Base-by-base conservation (phyloP, 92 coral and sea anemone genomes). In the Epizoanthus illoricatus region DNA sequence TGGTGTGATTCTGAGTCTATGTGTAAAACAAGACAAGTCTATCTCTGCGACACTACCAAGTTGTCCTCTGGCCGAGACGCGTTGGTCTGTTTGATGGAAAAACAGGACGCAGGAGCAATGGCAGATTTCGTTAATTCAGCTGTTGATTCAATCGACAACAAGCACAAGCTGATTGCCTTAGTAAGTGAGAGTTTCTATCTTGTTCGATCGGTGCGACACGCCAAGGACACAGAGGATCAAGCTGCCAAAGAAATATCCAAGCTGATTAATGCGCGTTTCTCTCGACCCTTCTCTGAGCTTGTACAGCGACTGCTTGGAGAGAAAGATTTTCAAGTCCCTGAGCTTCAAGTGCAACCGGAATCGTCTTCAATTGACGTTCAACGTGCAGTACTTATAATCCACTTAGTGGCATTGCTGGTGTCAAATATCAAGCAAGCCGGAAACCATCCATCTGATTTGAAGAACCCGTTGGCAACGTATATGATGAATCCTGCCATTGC, bases 171-270 rank as follows among this genome's bases (percentile, higher is more conserved):
- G 76, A 89, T 94, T 36, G 92, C 90, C 16, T 79, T 88, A 40
- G 62, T 91, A 28, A 64, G 69, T 12, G 90, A 93, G 70, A 73
- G 81, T 84, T 86, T 97, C 84, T 93, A 88, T 75, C 78, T 91
- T 0, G 87, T 90, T 71, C 94, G 94, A 65, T 92, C 99, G 2
- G 69, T 65, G 58, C 89, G 94, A 12, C 62, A 69, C 70, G 65
- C 87, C 58, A 88, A 86, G 81, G 97, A 91, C 84, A 92, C 90
- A 24, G 99, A 97, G 43, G 90, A 87, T 66, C 88, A 86, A 59
- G 91, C 81, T 19, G 91, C 87, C 5, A 78, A 79, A 28, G 86
- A 83, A 59, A 82, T 93, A 11, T 17, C 33, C 33, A 69, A 85
- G 36, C 5, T 94, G 11, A 13, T 23, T 59, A 40, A 73, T 47